These are phyloP conservation scores for Laticauda colubrina DNA, from an alignment of 2,113 vertebrate genomes.

Conservation along the genomic window DNA sequence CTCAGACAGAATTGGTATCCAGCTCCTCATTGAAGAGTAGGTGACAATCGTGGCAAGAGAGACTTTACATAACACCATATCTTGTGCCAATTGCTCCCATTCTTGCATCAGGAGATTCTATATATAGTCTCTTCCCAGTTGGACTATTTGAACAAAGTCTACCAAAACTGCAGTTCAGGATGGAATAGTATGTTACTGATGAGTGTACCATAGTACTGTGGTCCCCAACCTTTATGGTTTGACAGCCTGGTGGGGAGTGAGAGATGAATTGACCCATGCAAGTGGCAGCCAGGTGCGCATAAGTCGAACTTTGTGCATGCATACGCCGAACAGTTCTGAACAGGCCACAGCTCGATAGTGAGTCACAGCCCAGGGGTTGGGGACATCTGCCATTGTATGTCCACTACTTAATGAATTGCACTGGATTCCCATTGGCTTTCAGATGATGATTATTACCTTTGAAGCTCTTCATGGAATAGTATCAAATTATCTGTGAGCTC, in stretches of 20 bases:
- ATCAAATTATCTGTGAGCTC: background rate
- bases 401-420: background rate
- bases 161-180: background rate
- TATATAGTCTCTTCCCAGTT: background rate
- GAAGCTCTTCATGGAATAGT: background rate
- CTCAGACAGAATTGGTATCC: background rate
- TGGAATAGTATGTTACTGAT: background rate
- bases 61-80: background rate
- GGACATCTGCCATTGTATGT: background rate
- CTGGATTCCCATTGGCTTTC: background rate
- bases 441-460: background rate
- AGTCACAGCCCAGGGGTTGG: background rate
- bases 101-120: background rate
- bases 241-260: background rate
- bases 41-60: background rate
- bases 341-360: background rate
- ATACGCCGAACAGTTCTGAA: background rate
- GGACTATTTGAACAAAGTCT: background rate
- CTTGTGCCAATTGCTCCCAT: background rate
- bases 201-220: background rate
- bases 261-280: background rate
- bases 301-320: background rate
- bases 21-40: background rate
- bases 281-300: background rate
- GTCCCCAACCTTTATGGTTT: background rate